Base-by-base conservation (phyloP, 1,140 invertebrate genomes). In the Telenomus remus region DNA sequence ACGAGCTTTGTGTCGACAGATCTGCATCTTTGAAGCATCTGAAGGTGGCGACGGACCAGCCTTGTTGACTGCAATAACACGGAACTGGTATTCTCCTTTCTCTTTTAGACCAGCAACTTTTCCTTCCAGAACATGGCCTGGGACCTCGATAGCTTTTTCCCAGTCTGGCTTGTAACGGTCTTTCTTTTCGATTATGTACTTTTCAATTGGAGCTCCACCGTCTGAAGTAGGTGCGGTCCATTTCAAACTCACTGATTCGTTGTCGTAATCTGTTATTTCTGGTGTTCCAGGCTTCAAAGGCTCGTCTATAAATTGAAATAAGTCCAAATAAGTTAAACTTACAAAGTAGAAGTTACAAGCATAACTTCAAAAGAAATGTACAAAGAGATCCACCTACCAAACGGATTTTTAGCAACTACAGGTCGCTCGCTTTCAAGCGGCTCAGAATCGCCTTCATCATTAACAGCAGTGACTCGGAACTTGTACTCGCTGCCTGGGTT, bases 351-450 rank as follows among this genome's bases (percentile, higher is more conserved):
- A 33, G 55, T 59, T n/a, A 33, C 37, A 15, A 19, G 5, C 34
- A 35, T 35, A 6, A 35, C 10, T 35, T 10, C 5, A 35, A 35
- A 35, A 35, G 34, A 6, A 35, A 35, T 35, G 5, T 27, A 27
- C 19, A 27, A 27, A 3, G 1, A 27, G 19, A 27, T 3, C 19
- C 19, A 80, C 87, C 89, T 88, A 96, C 94, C 96, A 85, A 95
- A 99, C 73, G 98, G 98, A 95, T 99, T 98, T 87, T 99, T 99
- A 47, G 98, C 98, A 74, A 98, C 93, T 54, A 98, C 97, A 15
- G 95, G 91, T 80, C 96, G 95, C 54, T 98, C 96, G 2, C 96
- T 94, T 86, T 98, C 96, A 39, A 99, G 88, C 73, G 97, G 95
- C 76, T 98, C 97, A 37, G 97, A 98, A 85, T 98, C 96, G n/a